phyloP scores from a whole-genome alignment of 2,888 invertebrate genomes.

The Diarsia dahlii region DNA sequence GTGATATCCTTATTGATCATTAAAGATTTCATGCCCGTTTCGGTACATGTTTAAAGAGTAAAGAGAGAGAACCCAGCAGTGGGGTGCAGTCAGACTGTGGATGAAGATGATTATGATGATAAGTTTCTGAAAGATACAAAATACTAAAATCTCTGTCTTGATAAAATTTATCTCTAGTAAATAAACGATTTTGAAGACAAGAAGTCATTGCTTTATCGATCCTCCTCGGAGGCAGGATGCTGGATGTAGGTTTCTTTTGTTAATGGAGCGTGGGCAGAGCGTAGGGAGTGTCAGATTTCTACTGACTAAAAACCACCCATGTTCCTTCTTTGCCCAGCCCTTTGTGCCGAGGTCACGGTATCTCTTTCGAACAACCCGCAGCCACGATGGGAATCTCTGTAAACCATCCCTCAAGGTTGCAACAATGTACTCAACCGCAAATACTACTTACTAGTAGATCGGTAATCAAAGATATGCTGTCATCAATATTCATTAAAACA shows the following conservation, averaged over 20 bases:
- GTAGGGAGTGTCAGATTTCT: no score
- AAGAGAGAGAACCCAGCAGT: no score
- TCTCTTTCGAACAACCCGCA: no score
- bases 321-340: no score
- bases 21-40: neutral
- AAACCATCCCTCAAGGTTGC: neutral
- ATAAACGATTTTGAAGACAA: neutral
- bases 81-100: no score
- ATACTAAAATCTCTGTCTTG: neutral
- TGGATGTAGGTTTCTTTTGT: no score
- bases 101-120: no score
- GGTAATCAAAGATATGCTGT: slow-evolving; percentile 1
- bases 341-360: no score
- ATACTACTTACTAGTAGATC: slow-evolving; percentile 4
- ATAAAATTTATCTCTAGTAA: neutral
- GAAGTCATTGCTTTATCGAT: neutral
- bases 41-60: neutral
- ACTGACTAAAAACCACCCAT: no score
- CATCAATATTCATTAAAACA: slow-evolving; percentile 32
- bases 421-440: neutral
- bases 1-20: neutral
- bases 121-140: neutral
- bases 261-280: no score
- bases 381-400: neutral
- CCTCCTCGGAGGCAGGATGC: neutral